Percentiles rank a stretch among this genome's conserved stretches.
phyloP scores from a whole-genome alignment of 1,140 invertebrate species.

The Platyura marginata region DNA sequence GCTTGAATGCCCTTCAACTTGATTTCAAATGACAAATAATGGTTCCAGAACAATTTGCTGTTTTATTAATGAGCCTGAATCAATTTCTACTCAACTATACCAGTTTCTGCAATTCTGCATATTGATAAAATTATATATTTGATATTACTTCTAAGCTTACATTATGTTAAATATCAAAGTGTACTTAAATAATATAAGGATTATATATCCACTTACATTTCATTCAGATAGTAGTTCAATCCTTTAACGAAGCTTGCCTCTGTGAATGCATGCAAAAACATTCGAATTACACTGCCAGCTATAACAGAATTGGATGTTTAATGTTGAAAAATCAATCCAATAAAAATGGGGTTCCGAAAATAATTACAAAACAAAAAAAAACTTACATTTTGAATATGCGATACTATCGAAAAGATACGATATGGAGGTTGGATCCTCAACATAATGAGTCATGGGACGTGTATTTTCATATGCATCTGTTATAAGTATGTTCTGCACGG shows the following conservation, averaged over 20 bases:
- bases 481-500: slow-evolving; percentile 40
- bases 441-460: slow-evolving; percentile 57
- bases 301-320: slow-evolving; percentile 8
- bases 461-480: slow-evolving; percentile 41
- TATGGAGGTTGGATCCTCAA: slow-evolving; percentile 52
- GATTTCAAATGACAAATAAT: no score
- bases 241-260: slow-evolving; percentile 66
- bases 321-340: no score
- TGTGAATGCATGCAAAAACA: slow-evolving; percentile 85
- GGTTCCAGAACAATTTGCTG: no score
- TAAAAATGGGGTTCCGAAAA: no score
- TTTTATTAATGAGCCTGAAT: no score
- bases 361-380: not conserved
- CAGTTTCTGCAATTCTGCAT: no score
- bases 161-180: no score
- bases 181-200: no score
- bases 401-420: slow-evolving; percentile 60
- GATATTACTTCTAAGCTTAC: no score
- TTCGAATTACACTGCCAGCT: slow-evolving; percentile 56
- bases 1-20: no score
- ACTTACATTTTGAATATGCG: slow-evolving; percentile 48
- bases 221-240: slow-evolving; percentile 54
- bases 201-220: slow-evolving; percentile 31
- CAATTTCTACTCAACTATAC: no score
- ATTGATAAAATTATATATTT: not conserved